Evolutionary conservation across 1,140 invertebrate genomes (phyloP), one percentile per base, ranked within the genome.

Genomic region (Grapholita molesta): DNA sequence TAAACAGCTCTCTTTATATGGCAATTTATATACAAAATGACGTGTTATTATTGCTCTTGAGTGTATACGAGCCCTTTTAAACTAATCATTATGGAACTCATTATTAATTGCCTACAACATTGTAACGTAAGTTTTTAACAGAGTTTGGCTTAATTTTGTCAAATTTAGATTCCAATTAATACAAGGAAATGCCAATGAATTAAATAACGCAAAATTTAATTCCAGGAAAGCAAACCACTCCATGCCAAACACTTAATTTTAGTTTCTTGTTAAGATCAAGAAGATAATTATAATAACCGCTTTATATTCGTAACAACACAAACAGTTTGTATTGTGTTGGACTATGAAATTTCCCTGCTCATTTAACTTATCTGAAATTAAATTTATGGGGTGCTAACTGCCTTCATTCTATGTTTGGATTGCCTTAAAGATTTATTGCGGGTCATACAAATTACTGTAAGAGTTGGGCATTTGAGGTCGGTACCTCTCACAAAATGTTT

Each of bases 371-470:
- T 61, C 55, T 61, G 24, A 61, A 61, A 71, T 70, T 67, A 78
- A 78, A 78, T 78, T 78, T 72, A 78, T 74, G 57, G 67, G 33
- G 74, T 76, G 70, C 72, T 74, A 76, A 76, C 71, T 74, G 69
- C 67, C 48, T 65, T 69, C 72, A 73, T 74, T 78, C 25, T 61
- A n/a, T 76, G 72, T 72, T 72, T 70, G 53, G 69, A 71, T 38
- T 48, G 53, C 53, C 66, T 32, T 38, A 35, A 25, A 74, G 77
- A 78, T 76, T 78, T 78, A 76, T 71, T 61, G 15, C 24, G 55
- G 55, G 55, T 61, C 55, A 61, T 61, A 61, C 55, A 61, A 61
- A 61, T 61, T 61, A 61, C 55, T 61, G 30, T 28, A 32, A 28
- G 24, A 28, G 55, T 61, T 32, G 15, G 32, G 7, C 42, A 21